A percentile compares a stretch with the other conserved stretches of the same genome.
Conservation (phyloP, 1,140 invertebrate species). For the Drosophila triauraria region DNA sequence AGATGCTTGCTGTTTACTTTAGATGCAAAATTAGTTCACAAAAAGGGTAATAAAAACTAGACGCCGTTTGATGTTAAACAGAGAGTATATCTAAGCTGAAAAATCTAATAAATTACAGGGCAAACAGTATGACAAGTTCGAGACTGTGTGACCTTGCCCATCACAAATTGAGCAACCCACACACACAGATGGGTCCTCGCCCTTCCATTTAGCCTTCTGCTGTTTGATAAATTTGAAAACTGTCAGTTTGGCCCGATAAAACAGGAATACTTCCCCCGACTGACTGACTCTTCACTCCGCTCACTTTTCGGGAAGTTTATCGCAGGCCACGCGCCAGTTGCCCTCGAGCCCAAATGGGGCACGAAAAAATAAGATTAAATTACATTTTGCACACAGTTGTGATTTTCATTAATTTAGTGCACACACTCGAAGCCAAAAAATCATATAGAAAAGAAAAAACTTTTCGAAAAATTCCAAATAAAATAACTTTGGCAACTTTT, state of each 20-base stretch:
- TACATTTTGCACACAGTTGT: slow-evolving; percentile 79
- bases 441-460: slow-evolving; percentile 55
- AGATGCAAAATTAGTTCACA: slow-evolving; percentile 38
- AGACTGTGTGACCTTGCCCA: slow-evolving; percentile 58
- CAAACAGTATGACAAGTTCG: slow-evolving; percentile 56
- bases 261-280: slow-evolving; percentile 29
- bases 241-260: slow-evolving; percentile 71
- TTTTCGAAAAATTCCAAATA: slow-evolving; percentile 69
- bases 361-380: slow-evolving; percentile 67
- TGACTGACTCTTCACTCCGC: too few relatives aligned
- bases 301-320: slow-evolving; percentile 50
- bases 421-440: slow-evolving; percentile 46
- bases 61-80: slow-evolving; percentile 36
- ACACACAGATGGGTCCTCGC: slow-evolving; percentile 48
- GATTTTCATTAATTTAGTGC: slow-evolving; percentile 82
- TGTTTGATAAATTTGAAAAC: slow-evolving; percentile 78
- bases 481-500: slow-evolving; percentile 77
- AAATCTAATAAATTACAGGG: slow-evolving; percentile 61
- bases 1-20: slow-evolving; percentile 40
- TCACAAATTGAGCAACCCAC: slow-evolving; percentile 38
- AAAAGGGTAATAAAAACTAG: slow-evolving; percentile 50
- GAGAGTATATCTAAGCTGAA: slow-evolving; percentile 18
- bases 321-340: slow-evolving; percentile 54
- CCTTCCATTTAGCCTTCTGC: slow-evolving; percentile 17
- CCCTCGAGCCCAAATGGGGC: slow-evolving; percentile 25